Base-by-base conservation (phyloP, 1,140 invertebrate genomes). In the Ceratina japonica region DNA sequence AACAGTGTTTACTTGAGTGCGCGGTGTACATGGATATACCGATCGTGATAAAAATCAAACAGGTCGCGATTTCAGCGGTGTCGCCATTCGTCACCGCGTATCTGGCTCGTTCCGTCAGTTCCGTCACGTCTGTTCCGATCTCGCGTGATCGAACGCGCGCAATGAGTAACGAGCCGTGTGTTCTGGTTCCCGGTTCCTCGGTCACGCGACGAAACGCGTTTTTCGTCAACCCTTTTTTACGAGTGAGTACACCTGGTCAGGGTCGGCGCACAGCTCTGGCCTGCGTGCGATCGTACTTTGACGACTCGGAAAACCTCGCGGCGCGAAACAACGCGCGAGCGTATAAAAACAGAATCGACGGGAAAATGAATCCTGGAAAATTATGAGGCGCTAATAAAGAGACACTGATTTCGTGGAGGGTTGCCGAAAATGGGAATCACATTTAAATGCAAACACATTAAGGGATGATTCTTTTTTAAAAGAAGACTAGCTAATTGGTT, bases 131-230 rank as follows among this genome's bases (percentile, higher is more conserved):
- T 15, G 37, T 12, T 63, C 69, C 52, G 27, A 87, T 86, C 75
- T 84, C 75, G 81, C 81, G 79, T 86, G 83, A 85, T 86, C 70
- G 56, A 69, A 74, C 51, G 68, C 73, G 56, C 54, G 27, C 68
- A 78, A 83, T 68, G 83, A 84, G 31, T 70, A 83, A 81, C 44
- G 71, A 75, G 64, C 16, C 64, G 54, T 65, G 70, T 71, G 31
- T 31, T 56, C 62, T n/a, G 52, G 70, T 51, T 10, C 24, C 22
- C 27, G 12, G 5, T 64, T 58, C 52, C 31, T 24, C 44, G 59
- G 74, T 83, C 81, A 85, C 81, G 85, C 81, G 70, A 54, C 52
- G 16, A 59, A 70, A 61, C 75, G 2, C 20, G 44, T 4, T 71
- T 75, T 80, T 66, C 70, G 62, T 59, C 56, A 27, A 52, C 51